Conservation (phyloP, 2,888 invertebrate species). For the Andrena marginata region DNA sequence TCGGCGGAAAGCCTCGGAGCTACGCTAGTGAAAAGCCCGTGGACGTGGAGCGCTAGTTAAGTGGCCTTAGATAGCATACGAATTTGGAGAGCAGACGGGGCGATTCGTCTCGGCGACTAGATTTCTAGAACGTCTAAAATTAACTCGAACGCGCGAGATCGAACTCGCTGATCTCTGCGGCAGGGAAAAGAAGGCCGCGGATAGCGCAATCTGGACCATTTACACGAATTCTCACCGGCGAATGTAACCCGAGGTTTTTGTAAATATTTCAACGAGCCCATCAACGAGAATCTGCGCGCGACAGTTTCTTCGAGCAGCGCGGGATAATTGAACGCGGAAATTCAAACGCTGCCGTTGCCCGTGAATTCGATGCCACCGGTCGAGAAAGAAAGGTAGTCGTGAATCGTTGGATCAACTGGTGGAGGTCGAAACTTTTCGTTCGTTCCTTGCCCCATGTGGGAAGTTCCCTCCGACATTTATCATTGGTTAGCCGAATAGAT, state of each 20-base stretch:
- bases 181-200: constrained; percentile 22
- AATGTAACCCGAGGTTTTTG: constrained; percentile 7
- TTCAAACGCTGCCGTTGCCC: background rate
- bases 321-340: background rate
- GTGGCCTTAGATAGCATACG: background rate
- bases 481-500: background rate
- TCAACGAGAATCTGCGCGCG: background rate
- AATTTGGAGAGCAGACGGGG: background rate
- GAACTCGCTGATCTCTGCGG: constrained; percentile 18
- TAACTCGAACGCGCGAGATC: constrained; percentile 15
- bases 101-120: background rate
- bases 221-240: background rate
- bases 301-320: background rate
- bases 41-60: background rate
- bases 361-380: background rate
- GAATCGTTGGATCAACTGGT: constrained; percentile 10
- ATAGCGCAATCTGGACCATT: background rate
- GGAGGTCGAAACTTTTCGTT: constrained; percentile 15
- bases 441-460: background rate
- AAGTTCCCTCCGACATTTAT: constrained; percentile 19
- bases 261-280: background rate
- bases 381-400: background rate
- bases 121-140: constrained; percentile 42
- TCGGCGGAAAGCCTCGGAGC: background rate
- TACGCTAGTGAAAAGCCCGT: background rate